Evolutionary conservation across 2,888 invertebrate species (phyloP).

Genomic region (Sminthurinus aureus): DNA sequence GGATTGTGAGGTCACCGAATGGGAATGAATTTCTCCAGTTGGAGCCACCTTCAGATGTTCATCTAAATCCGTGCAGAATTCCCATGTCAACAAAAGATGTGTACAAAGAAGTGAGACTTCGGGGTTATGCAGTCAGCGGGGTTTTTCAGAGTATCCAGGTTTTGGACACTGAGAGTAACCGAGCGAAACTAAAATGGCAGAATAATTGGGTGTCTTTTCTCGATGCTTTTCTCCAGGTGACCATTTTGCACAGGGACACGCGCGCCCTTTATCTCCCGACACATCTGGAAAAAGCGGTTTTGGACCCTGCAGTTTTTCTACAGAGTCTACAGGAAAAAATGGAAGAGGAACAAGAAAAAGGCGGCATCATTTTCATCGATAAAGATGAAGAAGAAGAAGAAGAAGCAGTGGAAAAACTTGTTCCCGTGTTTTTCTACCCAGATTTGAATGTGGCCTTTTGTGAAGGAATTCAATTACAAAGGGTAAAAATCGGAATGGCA

Average conservation of each 20-base stretch:
- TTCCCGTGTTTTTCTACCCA: conserved; percentile 64
- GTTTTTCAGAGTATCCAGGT: conserved; percentile 62
- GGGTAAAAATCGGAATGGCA: conserved; percentile 79
- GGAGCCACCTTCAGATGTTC: no score
- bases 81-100: conserved; percentile 59
- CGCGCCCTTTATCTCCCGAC: conserved; percentile 79
- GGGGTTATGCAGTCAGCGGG: conserved; percentile 63
- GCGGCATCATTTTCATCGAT: no score
- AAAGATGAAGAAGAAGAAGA: not conserved
- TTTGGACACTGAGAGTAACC: conserved; percentile 61
- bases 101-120: conserved; percentile 62
- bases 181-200: conserved; percentile 70
- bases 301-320: conserved; percentile 67
- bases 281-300: conserved; percentile 73
- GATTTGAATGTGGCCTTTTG: conserved; percentile 68
- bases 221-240: conserved; percentile 87
- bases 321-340: conserved; percentile 52
- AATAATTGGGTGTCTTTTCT: conserved; percentile 89
- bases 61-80: not conserved
- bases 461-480: conserved; percentile 80
- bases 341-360: conserved; percentile 60
- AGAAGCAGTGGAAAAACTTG: not conserved
- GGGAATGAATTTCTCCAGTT: no score
- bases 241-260: conserved; percentile 74
- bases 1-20: conserved; percentile 59